Evolutionary conservation across 2,888 invertebrate genomes (phyloP), one percentile per base, ranked within the genome.

Genomic region (Aphodius granarius): DNA sequence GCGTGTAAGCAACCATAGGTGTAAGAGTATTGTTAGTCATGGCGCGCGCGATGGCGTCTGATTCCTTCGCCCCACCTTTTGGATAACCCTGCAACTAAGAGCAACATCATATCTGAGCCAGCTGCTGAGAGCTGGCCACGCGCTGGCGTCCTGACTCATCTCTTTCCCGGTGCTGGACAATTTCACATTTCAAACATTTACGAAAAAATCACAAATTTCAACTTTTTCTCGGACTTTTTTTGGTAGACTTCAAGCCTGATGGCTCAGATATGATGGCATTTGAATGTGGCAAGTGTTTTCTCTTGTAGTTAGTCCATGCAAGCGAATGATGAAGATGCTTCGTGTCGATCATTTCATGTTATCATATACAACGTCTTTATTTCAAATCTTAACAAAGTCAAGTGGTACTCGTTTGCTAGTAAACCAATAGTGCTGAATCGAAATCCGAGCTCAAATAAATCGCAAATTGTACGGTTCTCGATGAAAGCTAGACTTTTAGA

Each of bases 191-290:
- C 20, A 73, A 68, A 77, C 65, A 22, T 16, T 21, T 9, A 66
- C 5, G 22, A 18, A 68, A 68, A 68, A 66, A 68, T n/a, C n/a
- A n/a, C n/a, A 68, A 43, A 43, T 43, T 43, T 43, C n/a, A n/a
- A n/a, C n/a, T n/a, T 43, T 6, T 43, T 43, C 43, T 43, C 43
- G 43, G 63, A 62, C 9, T 62, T 65, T 65, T 65, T 9, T 43
- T 43, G 9, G 43, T 43, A 43, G 22, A 68, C 22, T 68, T 66
- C 21, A 77, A 78, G 81, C 80, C 81, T 80, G 88, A 88, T 89
- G 90, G 90, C 90, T 90, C 90, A 90, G 90, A 90, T 90, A 90
- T 90, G 90, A 90, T 89, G 86, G 88, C 88, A 88, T 89, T 90
- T 90, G 90, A 90, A 85, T 89, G 89, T 90, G 90, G 90, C 90